Percentiles rank a stretch among this genome's conserved stretches.
These are phyloP conservation scores for Cancer borealis DNA, from an alignment of 2,888 invertebrate genomes.

Conservation along the genomic window DNA sequence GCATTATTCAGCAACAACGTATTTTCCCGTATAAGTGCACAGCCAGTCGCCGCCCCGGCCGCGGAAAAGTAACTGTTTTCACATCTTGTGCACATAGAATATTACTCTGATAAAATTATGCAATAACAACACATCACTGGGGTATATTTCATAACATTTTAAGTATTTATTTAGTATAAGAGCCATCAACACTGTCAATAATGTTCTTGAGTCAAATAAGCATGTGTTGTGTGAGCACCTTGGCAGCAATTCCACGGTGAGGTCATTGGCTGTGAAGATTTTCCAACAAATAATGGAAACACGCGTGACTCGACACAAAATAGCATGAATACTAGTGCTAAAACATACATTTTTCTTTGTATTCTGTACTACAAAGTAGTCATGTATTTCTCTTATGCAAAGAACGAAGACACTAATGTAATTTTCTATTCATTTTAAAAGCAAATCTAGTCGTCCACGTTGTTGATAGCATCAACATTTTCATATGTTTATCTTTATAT, in stretches of 20 bases:
- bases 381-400: not conserved
- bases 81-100: not conserved
- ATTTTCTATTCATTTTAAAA: not conserved
- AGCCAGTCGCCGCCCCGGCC: not conserved
- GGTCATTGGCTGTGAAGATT: not conserved
- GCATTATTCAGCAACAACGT: not conserved
- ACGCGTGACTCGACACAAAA: not conserved
- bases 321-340: not conserved
- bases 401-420: not conserved
- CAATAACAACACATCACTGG: not conserved
- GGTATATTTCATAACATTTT: not conserved
- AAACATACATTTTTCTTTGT: not conserved
- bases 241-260: not conserved
- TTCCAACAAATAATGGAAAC: not conserved
- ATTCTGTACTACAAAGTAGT: not conserved
- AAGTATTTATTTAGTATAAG: not conserved
- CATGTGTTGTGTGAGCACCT: not conserved
- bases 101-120: not conserved
- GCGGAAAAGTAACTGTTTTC: not conserved
- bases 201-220: not conserved
- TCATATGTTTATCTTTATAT: not conserved
- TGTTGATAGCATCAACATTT: not conserved
- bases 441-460: not conserved
- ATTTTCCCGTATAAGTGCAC: constrained; percentile 35
- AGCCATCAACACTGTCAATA: not conserved